phyloP scores from a whole-genome alignment of 2,797 vertebrate genomes.

The Lithobates pipiens region DNA sequence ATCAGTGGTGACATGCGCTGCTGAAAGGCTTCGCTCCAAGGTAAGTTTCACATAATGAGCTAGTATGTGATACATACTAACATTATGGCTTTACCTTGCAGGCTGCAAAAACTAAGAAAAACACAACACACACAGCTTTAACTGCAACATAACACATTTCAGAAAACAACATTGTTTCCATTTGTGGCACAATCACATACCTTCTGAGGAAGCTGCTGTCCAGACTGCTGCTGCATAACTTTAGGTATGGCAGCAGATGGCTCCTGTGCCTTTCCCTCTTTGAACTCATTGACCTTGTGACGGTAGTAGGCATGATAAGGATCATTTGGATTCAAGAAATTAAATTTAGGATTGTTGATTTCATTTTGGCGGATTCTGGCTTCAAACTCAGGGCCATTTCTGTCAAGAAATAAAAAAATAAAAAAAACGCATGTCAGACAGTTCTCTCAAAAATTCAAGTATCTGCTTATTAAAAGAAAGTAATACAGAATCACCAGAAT shows the following conservation, averaged over 20 bases:
- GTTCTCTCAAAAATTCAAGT: neutral
- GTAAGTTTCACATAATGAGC: too few relatives aligned
- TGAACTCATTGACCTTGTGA: conserved; percentile 98
- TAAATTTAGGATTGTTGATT: conserved; percentile 98
- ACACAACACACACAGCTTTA: too few relatives aligned
- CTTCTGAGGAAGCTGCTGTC: conserved; percentile 90
- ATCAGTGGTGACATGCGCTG: too few relatives aligned
- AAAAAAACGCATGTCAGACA: neutral
- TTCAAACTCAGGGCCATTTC: conserved; percentile 98
- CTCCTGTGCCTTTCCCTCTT: conserved; percentile 96
- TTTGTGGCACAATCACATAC: conserved; percentile 67
- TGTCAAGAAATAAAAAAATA: conserved; percentile 63
- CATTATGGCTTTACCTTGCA: too few relatives aligned
- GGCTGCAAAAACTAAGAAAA: too few relatives aligned
- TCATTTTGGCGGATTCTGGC: conserved; percentile 98
- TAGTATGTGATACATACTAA: too few relatives aligned
- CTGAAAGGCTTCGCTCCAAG: too few relatives aligned
- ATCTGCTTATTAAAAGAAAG: too few relatives aligned
- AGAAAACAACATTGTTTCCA: neutral
- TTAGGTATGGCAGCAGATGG: conserved; percentile 96
- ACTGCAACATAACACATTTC: neutral
- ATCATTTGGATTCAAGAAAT: conserved; percentile 96
- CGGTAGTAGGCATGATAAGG: conserved; percentile 99
- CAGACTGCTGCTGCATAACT: conserved; percentile 94
- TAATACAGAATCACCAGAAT: too few relatives aligned